phyloP scores from a whole-genome alignment of 2,113 vertebrate species.

The Rousettus leschenaultii region DNA sequence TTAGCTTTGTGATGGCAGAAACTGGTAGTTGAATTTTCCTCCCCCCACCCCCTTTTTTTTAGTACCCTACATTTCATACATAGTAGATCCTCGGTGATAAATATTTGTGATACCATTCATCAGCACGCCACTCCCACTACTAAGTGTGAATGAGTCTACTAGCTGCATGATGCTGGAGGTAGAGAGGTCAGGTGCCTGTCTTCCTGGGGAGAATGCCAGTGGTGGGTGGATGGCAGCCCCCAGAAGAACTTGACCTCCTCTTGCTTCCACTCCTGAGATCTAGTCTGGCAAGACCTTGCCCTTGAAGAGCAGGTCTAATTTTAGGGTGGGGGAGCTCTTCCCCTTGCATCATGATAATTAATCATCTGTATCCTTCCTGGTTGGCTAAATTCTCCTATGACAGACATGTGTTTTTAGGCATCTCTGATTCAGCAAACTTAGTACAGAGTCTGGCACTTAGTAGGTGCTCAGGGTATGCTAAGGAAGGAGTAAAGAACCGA shows the following conservation, averaged over 20 bases:
- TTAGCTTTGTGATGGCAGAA: neutral
- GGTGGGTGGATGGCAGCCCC: neutral
- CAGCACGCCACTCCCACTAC: neutral
- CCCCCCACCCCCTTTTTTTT: neutral
- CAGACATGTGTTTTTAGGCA: neutral
- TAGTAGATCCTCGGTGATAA: neutral
- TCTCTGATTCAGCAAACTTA: neutral
- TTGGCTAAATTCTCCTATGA: constrained; percentile 4
- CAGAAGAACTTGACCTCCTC: neutral
- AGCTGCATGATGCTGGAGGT: neutral
- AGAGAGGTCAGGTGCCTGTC: neutral
- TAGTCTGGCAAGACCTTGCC: neutral
- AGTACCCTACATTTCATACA: neutral
- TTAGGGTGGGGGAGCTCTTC: neutral
- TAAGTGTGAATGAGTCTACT: neutral
- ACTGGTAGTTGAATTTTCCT: neutral
- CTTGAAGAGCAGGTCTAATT: neutral
- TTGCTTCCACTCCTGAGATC: neutral
- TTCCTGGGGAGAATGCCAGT: neutral
- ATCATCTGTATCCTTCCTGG: constrained; percentile 10
- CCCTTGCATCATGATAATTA: neutral
- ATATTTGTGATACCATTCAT: neutral
- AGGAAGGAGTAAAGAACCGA: neutral
- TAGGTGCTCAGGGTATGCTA: neutral
- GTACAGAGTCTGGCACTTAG: neutral